phyloP scores from a whole-genome alignment of 2,113 vertebrate species.

The Alectura lathami region DNA sequence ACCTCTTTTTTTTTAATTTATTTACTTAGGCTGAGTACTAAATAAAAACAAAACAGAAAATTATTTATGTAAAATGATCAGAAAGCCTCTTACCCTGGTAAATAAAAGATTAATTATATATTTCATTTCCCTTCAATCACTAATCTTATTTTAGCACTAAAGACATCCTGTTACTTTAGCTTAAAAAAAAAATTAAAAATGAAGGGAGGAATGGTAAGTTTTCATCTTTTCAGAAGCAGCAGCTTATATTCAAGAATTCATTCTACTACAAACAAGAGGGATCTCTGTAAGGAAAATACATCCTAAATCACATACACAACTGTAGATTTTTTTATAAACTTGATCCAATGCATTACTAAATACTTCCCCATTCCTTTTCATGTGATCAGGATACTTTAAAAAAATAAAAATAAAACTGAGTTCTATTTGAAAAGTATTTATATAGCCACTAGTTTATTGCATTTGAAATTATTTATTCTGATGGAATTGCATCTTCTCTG shows the following conservation, averaged over 20 bases:
- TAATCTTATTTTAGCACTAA: background rate
- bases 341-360: background rate
- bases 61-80: background rate
- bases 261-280: background rate
- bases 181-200: background rate
- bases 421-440: background rate
- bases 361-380: background rate
- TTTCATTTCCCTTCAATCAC: background rate
- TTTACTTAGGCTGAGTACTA: background rate
- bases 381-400: background rate
- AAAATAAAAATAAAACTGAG: background rate
- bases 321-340: background rate
- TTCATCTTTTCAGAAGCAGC: background rate
- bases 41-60: background rate
- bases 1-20: background rate
- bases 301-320: background rate
- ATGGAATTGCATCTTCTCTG: background rate
- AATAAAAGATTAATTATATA: background rate
- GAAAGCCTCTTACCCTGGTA: background rate
- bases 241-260: background rate
- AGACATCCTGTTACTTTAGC: background rate
- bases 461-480: constrained; percentile 5
- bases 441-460: background rate
- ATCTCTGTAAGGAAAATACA: background rate
- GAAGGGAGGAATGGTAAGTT: background rate